Conservation (phyloP, 2,113 vertebrate species). For the Microcebus lehilahytsara region DNA sequence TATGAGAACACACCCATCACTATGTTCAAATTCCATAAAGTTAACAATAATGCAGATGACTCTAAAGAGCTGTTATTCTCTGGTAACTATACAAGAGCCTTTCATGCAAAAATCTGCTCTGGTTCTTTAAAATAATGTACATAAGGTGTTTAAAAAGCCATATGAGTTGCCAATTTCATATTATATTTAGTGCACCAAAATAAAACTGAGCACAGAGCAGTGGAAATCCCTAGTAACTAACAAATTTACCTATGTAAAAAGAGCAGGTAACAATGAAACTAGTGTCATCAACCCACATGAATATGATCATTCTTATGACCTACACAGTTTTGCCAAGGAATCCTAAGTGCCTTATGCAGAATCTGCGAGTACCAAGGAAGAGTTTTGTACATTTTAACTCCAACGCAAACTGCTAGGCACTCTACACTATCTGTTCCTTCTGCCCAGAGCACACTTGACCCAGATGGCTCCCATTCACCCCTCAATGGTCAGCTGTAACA, state of each 20-base stretch:
- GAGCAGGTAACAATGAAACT: not conserved
- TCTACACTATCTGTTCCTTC: not conserved
- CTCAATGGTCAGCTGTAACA: not conserved
- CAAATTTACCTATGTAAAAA: not conserved
- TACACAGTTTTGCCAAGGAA: not conserved
- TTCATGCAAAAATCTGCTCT: not conserved
- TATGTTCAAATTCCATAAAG: not conserved
- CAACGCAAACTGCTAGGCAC: not conserved
- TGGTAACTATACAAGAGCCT: not conserved
- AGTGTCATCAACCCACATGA: not conserved
- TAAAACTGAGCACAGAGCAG: not conserved
- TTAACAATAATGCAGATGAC: not conserved
- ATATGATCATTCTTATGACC: not conserved
- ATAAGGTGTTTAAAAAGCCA: not conserved
- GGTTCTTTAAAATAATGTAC: slow-evolving; percentile 24
- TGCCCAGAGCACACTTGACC: not conserved
- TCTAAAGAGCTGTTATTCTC: not conserved
- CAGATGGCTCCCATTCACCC: not conserved
- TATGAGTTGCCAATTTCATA: not conserved
- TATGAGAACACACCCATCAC: not conserved
- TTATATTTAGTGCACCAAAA: not conserved
- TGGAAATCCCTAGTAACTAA: not conserved
- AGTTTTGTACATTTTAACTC: not conserved
- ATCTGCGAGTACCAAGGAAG: not conserved
- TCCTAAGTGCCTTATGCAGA: not conserved